Evolutionary conservation across 2,113 vertebrate genomes (phyloP).

Genomic region (Henicopernis longicauda): DNA sequence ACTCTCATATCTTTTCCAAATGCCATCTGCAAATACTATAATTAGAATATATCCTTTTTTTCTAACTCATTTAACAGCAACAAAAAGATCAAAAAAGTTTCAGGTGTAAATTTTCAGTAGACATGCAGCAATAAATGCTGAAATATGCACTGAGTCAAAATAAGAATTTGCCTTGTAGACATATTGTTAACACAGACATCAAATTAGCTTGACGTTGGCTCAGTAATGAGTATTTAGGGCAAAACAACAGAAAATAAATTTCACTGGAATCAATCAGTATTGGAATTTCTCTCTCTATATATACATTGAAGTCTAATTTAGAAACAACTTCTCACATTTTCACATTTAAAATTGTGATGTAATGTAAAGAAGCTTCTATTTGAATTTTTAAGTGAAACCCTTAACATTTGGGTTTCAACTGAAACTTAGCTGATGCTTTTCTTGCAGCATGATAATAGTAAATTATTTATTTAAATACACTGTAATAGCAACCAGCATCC

Average conservation of each 20-base stretch:
- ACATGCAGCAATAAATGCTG: background rate
- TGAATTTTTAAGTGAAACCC: background rate
- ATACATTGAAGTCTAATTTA: background rate
- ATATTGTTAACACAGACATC: background rate
- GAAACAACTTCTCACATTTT: background rate
- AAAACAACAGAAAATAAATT: background rate
- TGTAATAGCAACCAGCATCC: background rate
- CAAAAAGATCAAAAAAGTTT: constrained; percentile 41
- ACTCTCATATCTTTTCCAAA: constrained; percentile 32
- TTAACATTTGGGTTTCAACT: background rate
- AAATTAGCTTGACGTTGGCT: background rate
- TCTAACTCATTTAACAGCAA: constrained; percentile 51
- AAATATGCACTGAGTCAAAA: background rate
- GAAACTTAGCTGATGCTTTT: background rate
- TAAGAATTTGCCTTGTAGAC: background rate
- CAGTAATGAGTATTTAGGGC: constrained; percentile 1
- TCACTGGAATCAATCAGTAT: background rate
- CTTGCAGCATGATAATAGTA: background rate
- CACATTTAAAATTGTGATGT: background rate
- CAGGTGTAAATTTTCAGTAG: background rate
- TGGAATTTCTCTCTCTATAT: background rate
- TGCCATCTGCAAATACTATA: constrained; percentile 61
- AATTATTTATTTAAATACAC: background rate
- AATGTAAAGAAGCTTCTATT: background rate
- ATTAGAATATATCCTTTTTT: constrained; percentile 52